Evolutionary conservation across 1,140 invertebrate genomes (phyloP).

Genomic region (Theocolax elegans): DNA sequence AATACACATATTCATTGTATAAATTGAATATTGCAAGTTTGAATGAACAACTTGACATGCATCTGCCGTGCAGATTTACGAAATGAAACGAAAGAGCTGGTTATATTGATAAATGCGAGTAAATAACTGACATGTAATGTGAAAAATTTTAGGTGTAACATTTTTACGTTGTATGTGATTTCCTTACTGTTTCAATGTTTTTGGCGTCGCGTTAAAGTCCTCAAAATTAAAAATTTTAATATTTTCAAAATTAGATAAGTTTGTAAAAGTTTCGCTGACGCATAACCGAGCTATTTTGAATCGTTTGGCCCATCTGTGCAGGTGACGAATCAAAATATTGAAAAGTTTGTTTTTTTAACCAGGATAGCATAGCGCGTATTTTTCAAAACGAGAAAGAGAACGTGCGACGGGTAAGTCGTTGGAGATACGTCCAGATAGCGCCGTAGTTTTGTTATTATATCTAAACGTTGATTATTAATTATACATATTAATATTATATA

Average conservation of each 20-base stretch:
- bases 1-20: too few relatives aligned
- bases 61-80: constrained; percentile 4
- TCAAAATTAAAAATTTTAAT: too few relatives aligned
- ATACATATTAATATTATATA: too few relatives aligned
- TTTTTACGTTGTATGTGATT: too few relatives aligned
- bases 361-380: constrained; percentile 42
- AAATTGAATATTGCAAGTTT: constrained; percentile 22
- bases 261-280: too few relatives aligned
- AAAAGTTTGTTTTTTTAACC: constrained; percentile 38
- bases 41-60: neutral
- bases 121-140: too few relatives aligned
- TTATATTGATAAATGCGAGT: too few relatives aligned
- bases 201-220: too few relatives aligned
- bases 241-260: neutral
- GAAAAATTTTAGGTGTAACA: too few relatives aligned
- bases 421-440: constrained; percentile 38
- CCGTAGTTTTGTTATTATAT: constrained; percentile 34
- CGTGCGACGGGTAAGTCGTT: constrained; percentile 41
- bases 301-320: constrained; percentile 25
- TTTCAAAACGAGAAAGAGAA: constrained; percentile 41
- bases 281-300: constrained; percentile 9
- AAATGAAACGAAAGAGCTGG: constrained; percentile 33
- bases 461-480: constrained; percentile 26
- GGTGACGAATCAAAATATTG: constrained; percentile 29
- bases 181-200: too few relatives aligned